These are phyloP conservation scores for Diplolepis rosae DNA, from an alignment of 2,888 invertebrate genomes.

Conservation along the genomic window DNA sequence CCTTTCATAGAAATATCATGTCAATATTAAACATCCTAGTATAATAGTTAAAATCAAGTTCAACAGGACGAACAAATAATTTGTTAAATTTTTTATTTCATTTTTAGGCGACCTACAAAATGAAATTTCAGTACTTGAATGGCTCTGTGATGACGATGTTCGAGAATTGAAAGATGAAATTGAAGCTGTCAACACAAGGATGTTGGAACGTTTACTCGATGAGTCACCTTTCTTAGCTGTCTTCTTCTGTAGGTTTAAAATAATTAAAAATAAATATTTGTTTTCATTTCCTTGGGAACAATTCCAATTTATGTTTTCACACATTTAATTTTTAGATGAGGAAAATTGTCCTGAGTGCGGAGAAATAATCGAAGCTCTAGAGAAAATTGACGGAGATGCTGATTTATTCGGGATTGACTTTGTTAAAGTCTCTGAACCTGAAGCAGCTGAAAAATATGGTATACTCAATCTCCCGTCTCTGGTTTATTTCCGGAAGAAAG, in stretches of 20 bases:
- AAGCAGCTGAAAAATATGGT: constrained; percentile 88
- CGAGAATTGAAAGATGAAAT: constrained; percentile 95
- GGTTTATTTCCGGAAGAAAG: constrained; percentile 89
- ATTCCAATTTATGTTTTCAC: not conserved
- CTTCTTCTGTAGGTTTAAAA: constrained; percentile 87
- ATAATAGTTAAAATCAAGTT: too few relatives aligned
- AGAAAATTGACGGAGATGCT: constrained; percentile 96
- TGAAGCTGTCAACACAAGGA: constrained; percentile 92
- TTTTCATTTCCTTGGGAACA: not conserved
- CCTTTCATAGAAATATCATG: too few relatives aligned
- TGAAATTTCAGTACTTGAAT: constrained; percentile 92
- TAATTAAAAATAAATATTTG: not conserved
- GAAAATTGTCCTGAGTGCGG: constrained; percentile 94
- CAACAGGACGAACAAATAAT: too few relatives aligned
- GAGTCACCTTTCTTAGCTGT: constrained; percentile 92
- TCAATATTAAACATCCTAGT: too few relatives aligned
- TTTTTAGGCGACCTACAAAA: constrained; percentile 88
- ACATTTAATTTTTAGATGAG: constrained; percentile 78
- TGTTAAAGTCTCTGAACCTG: constrained; percentile 90
- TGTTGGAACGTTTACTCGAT: constrained; percentile 88
- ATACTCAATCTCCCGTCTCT: constrained; percentile 89
- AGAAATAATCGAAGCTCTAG: constrained; percentile 91
- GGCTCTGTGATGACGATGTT: constrained; percentile 95
- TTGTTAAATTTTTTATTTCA: too few relatives aligned
- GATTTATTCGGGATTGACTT: constrained; percentile 95